phyloP scores from a whole-genome alignment of 2,113 vertebrate species.

The Tricholaema leucomelas region DNA sequence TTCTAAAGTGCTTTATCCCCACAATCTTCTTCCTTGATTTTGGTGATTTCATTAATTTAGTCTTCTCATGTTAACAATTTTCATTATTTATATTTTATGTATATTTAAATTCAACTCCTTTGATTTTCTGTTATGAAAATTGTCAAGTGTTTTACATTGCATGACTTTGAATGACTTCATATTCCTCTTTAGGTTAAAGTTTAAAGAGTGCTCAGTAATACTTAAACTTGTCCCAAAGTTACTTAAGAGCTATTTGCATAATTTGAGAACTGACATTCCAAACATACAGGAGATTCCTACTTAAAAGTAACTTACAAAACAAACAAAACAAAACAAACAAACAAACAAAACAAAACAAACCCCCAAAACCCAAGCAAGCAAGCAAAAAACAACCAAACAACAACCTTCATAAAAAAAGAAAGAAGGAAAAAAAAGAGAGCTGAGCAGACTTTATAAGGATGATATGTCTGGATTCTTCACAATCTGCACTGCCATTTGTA shows the following conservation, averaged over 20 bases:
- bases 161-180: neutral
- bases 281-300: neutral
- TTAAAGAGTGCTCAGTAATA: neutral
- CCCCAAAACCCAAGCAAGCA: no score
- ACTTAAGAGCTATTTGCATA: neutral
- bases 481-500: neutral
- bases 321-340: no score
- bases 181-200: neutral
- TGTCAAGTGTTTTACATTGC: neutral
- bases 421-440: no score
- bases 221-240: neutral
- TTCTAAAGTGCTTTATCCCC: neutral
- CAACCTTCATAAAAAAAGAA: no score
- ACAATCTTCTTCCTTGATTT: neutral
- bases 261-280: neutral
- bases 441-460: neutral
- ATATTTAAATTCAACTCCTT: neutral
- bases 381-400: no score
- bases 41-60: neutral
- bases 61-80: neutral
- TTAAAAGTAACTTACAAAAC: neutral
- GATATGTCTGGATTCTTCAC: neutral
- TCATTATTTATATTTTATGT: neutral
- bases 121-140: neutral
- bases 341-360: neutral